Conservation (phyloP, 2,797 vertebrate genomes). For the Gila robusta region DNA sequence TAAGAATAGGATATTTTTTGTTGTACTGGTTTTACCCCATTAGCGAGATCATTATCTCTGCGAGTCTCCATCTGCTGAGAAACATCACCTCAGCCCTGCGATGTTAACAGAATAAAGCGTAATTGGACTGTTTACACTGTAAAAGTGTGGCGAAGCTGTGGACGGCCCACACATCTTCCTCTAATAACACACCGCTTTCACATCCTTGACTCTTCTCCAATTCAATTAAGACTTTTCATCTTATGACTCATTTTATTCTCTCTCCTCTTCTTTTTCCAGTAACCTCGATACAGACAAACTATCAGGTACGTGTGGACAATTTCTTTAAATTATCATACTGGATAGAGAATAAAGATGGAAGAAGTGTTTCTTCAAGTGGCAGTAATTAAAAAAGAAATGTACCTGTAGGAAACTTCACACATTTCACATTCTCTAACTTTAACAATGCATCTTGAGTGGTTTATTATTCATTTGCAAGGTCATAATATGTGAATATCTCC, state of each 20-base stretch:
- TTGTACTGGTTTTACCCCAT: background rate
- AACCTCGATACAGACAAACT: slow-evolving; percentile 61
- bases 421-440: background rate
- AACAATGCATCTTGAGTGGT: too few relatives aligned
- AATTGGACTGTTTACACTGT: slow-evolving; percentile 20
- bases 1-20: background rate
- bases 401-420: background rate
- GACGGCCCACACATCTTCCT: slow-evolving; percentile 28
- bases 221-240: slow-evolving; percentile 60
- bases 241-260: slow-evolving; percentile 50
- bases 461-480: slow-evolving; percentile 8
- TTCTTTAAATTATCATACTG: slow-evolving; percentile 10
- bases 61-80: background rate
- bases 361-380: background rate
- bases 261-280: slow-evolving; percentile 44
- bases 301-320: slow-evolving; percentile 57
- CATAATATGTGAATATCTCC: background rate
- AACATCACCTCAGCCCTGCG: background rate
- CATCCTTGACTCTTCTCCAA: slow-evolving; percentile 43
- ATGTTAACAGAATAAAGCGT: background rate
- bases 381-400: background rate
- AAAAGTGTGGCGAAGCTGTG: background rate
- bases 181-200: slow-evolving; percentile 50
- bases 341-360: background rate
- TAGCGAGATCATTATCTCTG: slow-evolving; percentile 36